phyloP scores from a whole-genome alignment of 2,797 vertebrate genomes.

The Sebastes oblongus region DNA sequence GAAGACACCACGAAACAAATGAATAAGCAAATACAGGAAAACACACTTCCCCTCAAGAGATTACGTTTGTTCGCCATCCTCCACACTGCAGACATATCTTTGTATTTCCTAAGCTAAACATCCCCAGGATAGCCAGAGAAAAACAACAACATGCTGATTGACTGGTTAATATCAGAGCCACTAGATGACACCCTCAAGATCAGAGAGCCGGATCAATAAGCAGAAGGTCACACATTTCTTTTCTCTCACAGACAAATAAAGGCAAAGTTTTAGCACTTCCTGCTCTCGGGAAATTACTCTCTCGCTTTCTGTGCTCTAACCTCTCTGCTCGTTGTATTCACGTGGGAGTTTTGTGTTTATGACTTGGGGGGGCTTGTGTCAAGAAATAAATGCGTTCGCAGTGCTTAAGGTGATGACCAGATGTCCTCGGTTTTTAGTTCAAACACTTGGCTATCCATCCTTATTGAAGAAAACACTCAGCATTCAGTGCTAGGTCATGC shows the following conservation, averaged over 20 bases:
- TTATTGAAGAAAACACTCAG: neutral
- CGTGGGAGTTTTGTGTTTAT: constrained; percentile 34
- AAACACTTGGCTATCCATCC: constrained; percentile 4
- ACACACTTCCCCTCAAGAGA: neutral
- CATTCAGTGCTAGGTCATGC: neutral
- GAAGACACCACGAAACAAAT: constrained; percentile 7
- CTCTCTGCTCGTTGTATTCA: constrained; percentile 30
- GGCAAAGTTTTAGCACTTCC: constrained; percentile 3
- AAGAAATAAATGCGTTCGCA: constrained; percentile 30
- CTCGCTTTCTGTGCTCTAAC: constrained; percentile 4
- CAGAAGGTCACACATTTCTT: constrained; percentile 48
- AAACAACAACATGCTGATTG: constrained; percentile 35
- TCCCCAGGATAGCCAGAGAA: neutral
- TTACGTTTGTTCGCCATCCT: neutral
- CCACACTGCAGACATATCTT: neutral
- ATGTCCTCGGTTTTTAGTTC: constrained; percentile 4
- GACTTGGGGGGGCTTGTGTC: constrained; percentile 30
- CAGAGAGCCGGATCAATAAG: constrained; percentile 49
- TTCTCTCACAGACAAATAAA: constrained; percentile 38
- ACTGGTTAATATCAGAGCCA: constrained; percentile 46
- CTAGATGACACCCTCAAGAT: constrained; percentile 25
- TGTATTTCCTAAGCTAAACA: constrained; percentile 12
- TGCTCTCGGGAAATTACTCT: constrained; percentile 39
- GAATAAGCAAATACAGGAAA: neutral
- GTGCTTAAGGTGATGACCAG: constrained; percentile 22